phyloP scores from a whole-genome alignment of 2,113 vertebrate genomes.

The Benitochromis conjunctus region DNA sequence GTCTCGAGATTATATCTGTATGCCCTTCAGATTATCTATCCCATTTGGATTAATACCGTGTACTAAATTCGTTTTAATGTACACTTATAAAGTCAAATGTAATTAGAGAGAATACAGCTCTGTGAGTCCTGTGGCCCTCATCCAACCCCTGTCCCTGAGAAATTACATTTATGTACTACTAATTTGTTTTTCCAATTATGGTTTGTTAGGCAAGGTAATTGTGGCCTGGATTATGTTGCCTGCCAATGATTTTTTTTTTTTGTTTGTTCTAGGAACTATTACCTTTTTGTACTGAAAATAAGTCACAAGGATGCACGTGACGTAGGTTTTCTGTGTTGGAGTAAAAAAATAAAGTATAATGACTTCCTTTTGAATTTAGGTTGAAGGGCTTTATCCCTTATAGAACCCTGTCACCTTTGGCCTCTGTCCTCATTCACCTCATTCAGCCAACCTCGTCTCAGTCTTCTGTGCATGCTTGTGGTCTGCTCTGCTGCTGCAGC shows the following conservation, averaged over 20 bases:
- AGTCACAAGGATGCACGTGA: not conserved
- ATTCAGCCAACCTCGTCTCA: not conserved
- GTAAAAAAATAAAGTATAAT: not conserved
- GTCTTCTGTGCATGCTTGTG: slow-evolving; percentile 5
- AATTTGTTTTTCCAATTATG: slow-evolving; percentile 29
- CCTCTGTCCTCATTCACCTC: not conserved
- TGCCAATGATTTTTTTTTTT: not conserved
- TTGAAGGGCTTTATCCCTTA: not conserved
- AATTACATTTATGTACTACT: not conserved
- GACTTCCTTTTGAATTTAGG: not conserved
- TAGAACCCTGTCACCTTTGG: slow-evolving; percentile 7
- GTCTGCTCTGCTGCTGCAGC: not conserved
- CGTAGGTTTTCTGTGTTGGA: not conserved
- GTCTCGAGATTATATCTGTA: slow-evolving; percentile 13
- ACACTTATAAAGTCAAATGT: not conserved
- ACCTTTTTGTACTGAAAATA: not conserved
- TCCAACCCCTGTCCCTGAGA: not conserved
- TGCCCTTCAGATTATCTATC: slow-evolving; percentile 7
- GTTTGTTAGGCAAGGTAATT: not conserved
- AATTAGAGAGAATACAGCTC: not conserved
- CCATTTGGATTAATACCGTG: slow-evolving; percentile 40
- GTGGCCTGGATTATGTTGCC: slow-evolving; percentile 13
- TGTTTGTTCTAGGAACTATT: not conserved
- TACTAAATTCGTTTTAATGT: slow-evolving; percentile 2
- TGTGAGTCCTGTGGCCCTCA: not conserved